A percentile compares a stretch with the other conserved stretches of the same genome.
phyloP scores from a whole-genome alignment of 2,888 invertebrate species.

The Eupithecia subumbrata region DNA sequence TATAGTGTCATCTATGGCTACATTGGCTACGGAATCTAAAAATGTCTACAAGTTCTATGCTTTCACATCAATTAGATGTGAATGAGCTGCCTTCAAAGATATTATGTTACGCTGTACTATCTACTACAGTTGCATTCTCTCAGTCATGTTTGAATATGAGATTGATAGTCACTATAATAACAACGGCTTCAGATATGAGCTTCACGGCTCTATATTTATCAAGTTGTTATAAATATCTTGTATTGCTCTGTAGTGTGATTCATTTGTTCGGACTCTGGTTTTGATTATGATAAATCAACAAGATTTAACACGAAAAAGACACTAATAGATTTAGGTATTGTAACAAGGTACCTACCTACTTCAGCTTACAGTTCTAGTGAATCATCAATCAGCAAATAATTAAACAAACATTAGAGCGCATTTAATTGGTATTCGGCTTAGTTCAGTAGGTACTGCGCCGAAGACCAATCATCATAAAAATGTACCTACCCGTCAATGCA shows the following conservation, averaged over 20 bases:
- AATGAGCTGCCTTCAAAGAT: conserved; percentile 66
- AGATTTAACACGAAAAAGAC: not conserved
- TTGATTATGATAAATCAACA: not conserved
- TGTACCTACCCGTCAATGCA: not conserved
- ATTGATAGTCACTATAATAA: conserved; percentile 16
- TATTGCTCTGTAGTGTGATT: conserved; percentile 6
- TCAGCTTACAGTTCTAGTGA: not conserved
- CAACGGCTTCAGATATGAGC: conserved; percentile 20
- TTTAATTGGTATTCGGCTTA: not conserved
- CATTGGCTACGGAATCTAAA: conserved; percentile 17
- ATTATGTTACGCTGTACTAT: conserved; percentile 68
- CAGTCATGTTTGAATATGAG: conserved; percentile 22
- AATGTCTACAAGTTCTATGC: conserved; percentile 61
- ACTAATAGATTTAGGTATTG: not conserved
- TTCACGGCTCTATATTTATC: conserved; percentile 20
- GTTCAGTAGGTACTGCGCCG: not conserved
- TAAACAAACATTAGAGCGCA: not conserved
- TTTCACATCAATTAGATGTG: conserved; percentile 67
- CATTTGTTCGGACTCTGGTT: not conserved
- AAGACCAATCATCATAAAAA: conserved; percentile 1
- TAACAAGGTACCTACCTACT: not conserved
- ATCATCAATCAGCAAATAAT: not conserved
- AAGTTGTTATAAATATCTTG: conserved; percentile 7
- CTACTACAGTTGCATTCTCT: conserved; percentile 44
- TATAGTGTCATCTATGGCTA: no score